phyloP scores from a whole-genome alignment of 2,888 invertebrate species.

The Helobdella robusta region DNA sequence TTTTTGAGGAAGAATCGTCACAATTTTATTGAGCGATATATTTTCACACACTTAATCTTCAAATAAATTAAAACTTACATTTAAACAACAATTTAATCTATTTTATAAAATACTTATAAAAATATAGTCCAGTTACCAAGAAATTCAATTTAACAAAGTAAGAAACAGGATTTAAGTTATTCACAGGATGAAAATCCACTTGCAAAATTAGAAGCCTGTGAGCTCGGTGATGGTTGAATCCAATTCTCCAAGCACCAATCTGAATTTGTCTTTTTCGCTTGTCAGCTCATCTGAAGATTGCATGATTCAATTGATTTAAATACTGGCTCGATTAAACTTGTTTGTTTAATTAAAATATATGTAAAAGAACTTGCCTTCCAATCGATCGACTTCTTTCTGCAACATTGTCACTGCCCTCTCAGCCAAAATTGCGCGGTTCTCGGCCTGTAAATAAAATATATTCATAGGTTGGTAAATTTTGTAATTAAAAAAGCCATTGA shows the following conservation, averaged over 20 bases:
- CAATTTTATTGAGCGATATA: no score
- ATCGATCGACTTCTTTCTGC: slow-evolving; percentile 99
- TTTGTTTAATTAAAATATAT: background rate
- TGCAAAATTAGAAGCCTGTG: slow-evolving; percentile 26
- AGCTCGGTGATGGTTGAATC: slow-evolving; percentile 29
- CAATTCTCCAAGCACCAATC: slow-evolving; percentile 27
- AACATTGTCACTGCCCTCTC: slow-evolving; percentile 99
- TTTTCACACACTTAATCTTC: no score
- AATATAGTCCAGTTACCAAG: no score
- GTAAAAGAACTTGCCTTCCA: slow-evolving; percentile 60
- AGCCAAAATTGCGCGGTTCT: slow-evolving; percentile 99
- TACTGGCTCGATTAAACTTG: background rate
- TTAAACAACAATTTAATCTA: no score
- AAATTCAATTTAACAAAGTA: no score
- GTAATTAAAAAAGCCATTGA: background rate
- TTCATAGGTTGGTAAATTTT: background rate
- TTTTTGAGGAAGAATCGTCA: no score
- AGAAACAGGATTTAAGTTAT: no score
- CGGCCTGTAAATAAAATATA: slow-evolving; percentile 64
- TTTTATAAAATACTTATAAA: no score
- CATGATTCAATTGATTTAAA: background rate
- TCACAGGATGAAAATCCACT: no score
- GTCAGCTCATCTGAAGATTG: slow-evolving; percentile 24
- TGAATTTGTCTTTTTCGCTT: slow-evolving; percentile 29
- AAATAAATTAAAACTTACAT: no score